Conservation (phyloP, 2,888 invertebrate genomes). For the Rhagium mordax region DNA sequence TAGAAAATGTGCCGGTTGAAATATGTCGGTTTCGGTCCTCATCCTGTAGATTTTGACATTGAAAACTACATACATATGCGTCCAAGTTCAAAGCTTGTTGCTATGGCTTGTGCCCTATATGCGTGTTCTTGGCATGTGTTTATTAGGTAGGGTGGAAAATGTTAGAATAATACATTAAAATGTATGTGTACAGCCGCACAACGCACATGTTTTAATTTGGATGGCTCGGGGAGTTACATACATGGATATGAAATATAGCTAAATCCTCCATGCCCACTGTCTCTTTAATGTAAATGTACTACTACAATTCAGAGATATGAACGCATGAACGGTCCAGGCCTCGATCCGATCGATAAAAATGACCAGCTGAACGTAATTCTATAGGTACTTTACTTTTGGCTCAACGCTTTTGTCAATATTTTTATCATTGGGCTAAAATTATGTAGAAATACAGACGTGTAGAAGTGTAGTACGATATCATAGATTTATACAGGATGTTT, state of each 20-base stretch:
- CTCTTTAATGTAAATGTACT: background rate
- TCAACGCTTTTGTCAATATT: too few relatives aligned
- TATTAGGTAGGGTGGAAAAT: slow-evolving; percentile 10
- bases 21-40: too few relatives aligned
- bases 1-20: too few relatives aligned
- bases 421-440: too few relatives aligned
- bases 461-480: too few relatives aligned
- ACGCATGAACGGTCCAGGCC: background rate
- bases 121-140: background rate
- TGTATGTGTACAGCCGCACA: slow-evolving; percentile 1
- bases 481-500: too few relatives aligned
- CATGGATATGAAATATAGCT: background rate
- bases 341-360: background rate
- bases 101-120: slow-evolving; percentile 4
- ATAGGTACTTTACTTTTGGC: too few relatives aligned
- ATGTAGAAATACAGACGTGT: too few relatives aligned
- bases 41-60: background rate
- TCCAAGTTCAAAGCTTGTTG: slow-evolving; percentile 19
- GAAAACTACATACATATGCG: background rate
- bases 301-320: background rate
- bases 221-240: background rate
- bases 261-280: background rate
- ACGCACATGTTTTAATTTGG: slow-evolving; percentile 10
- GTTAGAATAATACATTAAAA: slow-evolving; percentile 6
- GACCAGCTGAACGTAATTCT: background rate